Conservation (phyloP, 2,113 vertebrate species). For the Noctilio leporinus region DNA sequence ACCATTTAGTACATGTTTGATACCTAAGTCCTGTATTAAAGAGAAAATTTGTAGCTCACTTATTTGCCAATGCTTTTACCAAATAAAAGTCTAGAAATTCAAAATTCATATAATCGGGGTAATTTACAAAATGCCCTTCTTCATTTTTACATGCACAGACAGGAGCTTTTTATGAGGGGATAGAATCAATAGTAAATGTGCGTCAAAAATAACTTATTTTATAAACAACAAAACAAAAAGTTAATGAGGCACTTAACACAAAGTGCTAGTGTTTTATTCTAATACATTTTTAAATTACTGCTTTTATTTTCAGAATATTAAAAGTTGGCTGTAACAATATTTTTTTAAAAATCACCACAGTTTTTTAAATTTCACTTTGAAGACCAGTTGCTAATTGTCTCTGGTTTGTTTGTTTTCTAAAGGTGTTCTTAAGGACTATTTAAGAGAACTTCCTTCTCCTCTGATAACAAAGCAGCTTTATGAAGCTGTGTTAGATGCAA, state of each 20-base stretch:
- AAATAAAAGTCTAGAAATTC: conserved; percentile 1
- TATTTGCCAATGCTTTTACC: not conserved
- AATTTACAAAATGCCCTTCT: not conserved
- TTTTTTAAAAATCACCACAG: not conserved
- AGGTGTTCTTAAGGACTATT: conserved; percentile 98
- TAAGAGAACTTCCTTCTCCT: conserved; percentile 94
- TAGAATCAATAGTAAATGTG: not conserved
- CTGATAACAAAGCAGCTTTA: conserved; percentile 95
- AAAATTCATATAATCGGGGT: not conserved
- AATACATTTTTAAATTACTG: not conserved
- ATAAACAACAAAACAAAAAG: conserved; percentile 6
- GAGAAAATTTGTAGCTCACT: not conserved
- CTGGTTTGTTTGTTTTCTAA: conserved; percentile 54
- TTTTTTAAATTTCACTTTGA: conserved; percentile 17
- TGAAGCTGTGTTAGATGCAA: conserved; percentile 90
- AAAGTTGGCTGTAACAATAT: not conserved
- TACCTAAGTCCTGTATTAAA: not conserved
- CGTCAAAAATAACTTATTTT: not conserved
- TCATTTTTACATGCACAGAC: not conserved
- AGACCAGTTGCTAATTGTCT: not conserved
- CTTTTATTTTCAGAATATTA: conserved; percentile 30
- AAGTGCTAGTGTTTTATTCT: conserved; percentile 7
- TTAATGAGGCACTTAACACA: not conserved
- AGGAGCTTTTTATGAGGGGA: not conserved
- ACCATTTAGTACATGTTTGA: not conserved